Evolutionary conservation across 2,113 vertebrate genomes (phyloP).

Genomic region (Pantherophis guttatus): DNA sequence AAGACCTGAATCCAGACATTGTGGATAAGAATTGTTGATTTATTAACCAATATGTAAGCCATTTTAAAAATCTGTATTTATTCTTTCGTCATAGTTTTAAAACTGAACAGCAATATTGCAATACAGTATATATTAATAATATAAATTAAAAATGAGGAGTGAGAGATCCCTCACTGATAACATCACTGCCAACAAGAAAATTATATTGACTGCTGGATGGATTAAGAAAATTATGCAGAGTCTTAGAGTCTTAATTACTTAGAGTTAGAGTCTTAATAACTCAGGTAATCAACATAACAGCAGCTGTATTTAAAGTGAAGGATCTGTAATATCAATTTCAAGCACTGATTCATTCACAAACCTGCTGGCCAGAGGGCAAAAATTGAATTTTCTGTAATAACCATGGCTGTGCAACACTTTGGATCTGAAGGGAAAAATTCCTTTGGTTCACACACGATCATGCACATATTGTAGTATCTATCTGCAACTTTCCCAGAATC

Average conservation of each 20-base stretch:
- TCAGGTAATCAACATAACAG: not conserved
- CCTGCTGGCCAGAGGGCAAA: not conserved
- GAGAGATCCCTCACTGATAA: not conserved
- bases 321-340: constrained; percentile 21
- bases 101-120: not conserved
- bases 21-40: not conserved
- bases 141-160: not conserved
- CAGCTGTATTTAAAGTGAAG: not conserved
- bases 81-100: not conserved
- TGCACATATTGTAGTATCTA: not conserved
- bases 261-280: not conserved
- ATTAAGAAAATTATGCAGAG: not conserved
- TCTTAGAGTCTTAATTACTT: not conserved
- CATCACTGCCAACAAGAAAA: not conserved
- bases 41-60: constrained; percentile 9
- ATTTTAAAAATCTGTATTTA: constrained; percentile 15
- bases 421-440: not conserved
- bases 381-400: not conserved
- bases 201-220: not conserved
- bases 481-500: not conserved
- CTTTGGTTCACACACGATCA: not conserved
- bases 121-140: not conserved
- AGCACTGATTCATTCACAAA: not conserved
- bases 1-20: constrained; percentile 19
- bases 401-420: not conserved